These are phyloP conservation scores for Cantharis lateralis DNA, from an alignment of 2,888 invertebrate species.

Conservation along the genomic window DNA sequence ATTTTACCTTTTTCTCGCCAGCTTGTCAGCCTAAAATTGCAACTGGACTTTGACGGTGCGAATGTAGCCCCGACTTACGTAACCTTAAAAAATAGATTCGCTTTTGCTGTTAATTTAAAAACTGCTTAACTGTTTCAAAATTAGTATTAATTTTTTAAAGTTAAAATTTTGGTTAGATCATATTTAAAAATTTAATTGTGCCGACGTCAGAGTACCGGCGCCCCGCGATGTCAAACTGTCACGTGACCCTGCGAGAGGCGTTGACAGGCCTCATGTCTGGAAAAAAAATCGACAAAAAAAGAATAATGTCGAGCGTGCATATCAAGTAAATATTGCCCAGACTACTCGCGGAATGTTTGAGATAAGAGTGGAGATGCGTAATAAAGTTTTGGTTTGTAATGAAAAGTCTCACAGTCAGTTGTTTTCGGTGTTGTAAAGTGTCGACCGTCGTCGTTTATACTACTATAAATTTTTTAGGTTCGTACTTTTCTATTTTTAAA, in stretches of 20 bases:
- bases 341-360: conserved; percentile 1
- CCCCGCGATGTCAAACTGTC: conserved; percentile 18
- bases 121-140: background rate
- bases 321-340: conserved; percentile 12
- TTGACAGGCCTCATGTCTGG: conserved; percentile 2
- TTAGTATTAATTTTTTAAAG: background rate
- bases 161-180: background rate
- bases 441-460: background rate
- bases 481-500: conserved; percentile 6
- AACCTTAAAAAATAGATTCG: background rate
- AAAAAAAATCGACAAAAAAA: background rate
- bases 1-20: background rate
- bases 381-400: conserved; percentile 9
- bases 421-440: background rate
- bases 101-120: background rate
- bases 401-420: conserved; percentile 3
- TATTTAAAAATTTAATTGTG: background rate
- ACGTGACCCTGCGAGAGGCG: conserved; percentile 19
- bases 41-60: background rate
- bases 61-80: background rate
- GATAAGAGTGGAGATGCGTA: conserved; percentile 15
- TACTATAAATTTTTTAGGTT: background rate
- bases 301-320: conserved; percentile 7
- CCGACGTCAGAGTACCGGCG: conserved; percentile 5
- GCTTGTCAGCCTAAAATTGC: background rate